Percentiles rank a stretch among this genome's conserved stretches.
phyloP scores from a whole-genome alignment of 2,888 invertebrate species.

The Eretmocerus hayati region DNA sequence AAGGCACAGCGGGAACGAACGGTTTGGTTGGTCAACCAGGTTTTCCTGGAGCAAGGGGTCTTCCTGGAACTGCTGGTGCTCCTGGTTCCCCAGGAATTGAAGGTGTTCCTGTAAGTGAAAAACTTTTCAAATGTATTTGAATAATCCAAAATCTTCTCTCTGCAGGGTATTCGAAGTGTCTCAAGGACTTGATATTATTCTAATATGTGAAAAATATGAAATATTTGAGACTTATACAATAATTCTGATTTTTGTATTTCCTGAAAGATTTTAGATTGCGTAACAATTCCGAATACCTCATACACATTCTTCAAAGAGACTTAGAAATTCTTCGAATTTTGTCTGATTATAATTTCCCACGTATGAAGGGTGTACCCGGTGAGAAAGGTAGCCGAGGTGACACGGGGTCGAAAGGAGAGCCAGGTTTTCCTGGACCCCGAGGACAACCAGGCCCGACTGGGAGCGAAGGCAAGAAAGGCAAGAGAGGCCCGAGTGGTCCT shows the following conservation, averaged over 20 bases:
- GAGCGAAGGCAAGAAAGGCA: slow-evolving; percentile 75
- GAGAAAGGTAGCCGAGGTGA: slow-evolving; percentile 79
- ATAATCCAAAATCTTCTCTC: too few relatives aligned
- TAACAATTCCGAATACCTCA: too few relatives aligned
- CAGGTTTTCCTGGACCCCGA: slow-evolving; percentile 64
- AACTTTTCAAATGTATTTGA: too few relatives aligned
- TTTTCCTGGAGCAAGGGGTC: slow-evolving; percentile 73
- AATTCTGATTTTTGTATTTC: too few relatives aligned
- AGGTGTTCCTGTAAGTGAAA: slow-evolving; percentile 62
- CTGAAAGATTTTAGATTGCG: too few relatives aligned
- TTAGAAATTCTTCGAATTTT: too few relatives aligned
- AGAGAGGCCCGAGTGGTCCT: slow-evolving; percentile 70
- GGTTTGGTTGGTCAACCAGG: slow-evolving; percentile 74
- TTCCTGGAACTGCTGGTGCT: slow-evolving; percentile 67
- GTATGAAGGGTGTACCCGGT: slow-evolving; percentile 64
- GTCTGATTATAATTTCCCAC: not conserved
- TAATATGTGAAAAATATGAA: too few relatives aligned
- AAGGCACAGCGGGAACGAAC: slow-evolving; percentile 65
- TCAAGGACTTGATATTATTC: too few relatives aligned
- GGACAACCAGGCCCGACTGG: slow-evolving; percentile 70
- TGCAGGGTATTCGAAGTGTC: too few relatives aligned
- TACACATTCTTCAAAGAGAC: too few relatives aligned
- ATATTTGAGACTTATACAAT: too few relatives aligned
- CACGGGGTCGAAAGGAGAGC: slow-evolving; percentile 67
- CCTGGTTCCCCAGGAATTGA: slow-evolving; percentile 68